Base-by-base conservation (phyloP, 2,888 invertebrate genomes). In the Sphaeridia pumilis region DNA sequence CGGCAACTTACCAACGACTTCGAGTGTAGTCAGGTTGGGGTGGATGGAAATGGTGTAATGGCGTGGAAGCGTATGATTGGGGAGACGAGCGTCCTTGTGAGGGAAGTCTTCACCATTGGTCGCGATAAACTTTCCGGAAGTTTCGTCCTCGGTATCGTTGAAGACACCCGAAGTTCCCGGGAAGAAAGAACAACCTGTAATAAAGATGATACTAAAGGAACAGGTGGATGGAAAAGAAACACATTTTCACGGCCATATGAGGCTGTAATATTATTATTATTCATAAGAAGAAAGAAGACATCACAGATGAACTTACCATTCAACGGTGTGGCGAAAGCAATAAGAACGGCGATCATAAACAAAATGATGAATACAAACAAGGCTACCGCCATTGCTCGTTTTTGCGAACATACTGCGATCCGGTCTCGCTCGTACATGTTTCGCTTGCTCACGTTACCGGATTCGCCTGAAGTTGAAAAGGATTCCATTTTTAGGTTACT, bases 21-120 rank as follows among this genome's bases (percentile, higher is more conserved):
- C 85, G 49, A 87, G 80, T 20, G 88, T 87, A 43, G 90, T 88
- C 52, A 94, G 75, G 71, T 94, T 92, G 7, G 94, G 92, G 73
- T 93, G 90, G 65, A 94, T 80, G 72, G 86, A 87, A 52, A 95
- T 78, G 68, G 83, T 84, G 70, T 94, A 94, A 63, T 86, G 81
- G 64, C 82, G 77, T 14, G 92, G 90, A 68, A 80, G 80, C 38
- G 83, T 79, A 69, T 80, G 83, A 34, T 78, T 78, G 1, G 90
- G 90, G 62, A 92, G 76, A 58, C 87, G 76, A 64, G 81, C 75
- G 67, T 81, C 79, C 67, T 82, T 76, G 84, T 84, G 85, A 54
- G 84, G 84, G 69, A 83, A 85, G 59, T 79, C 75, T 71, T 84
- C 78, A 21, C 83, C 84, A 67, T 82, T 82, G 53, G 83, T 82